A percentile compares a stretch with the other conserved stretches of the same genome.
These are phyloP conservation scores for Oreochromis grahami DNA, from an alignment of 2,797 vertebrate species.

Conservation along the genomic window DNA sequence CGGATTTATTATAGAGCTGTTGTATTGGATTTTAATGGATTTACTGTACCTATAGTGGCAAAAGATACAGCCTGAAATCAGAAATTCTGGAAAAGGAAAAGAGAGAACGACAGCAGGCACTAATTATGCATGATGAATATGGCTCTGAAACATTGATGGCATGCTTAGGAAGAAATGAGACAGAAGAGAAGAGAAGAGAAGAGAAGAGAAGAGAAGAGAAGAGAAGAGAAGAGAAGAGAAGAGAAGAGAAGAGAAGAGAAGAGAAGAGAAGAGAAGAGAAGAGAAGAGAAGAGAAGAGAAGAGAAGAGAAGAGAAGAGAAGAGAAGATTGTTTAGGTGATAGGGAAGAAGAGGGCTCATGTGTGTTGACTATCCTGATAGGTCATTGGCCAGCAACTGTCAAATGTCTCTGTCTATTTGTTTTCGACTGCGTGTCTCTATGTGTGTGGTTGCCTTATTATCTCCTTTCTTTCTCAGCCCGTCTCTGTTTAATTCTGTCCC, in stretches of 20 bases:
- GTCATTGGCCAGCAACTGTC: conserved; percentile 12
- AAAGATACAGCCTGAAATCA: background rate
- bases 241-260: background rate
- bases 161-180: background rate
- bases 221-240: background rate
- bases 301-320: background rate
- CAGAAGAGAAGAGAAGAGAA: background rate
- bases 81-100: background rate
- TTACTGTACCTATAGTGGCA: background rate
- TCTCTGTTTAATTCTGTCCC: background rate
- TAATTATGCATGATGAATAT: background rate
- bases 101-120: background rate
- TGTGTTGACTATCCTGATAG: conserved; percentile 18
- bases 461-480: background rate
- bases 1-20: background rate
- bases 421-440: background rate
- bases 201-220: background rate
- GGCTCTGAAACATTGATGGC: background rate
- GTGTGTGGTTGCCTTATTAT: background rate
- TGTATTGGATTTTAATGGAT: background rate
- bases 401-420: background rate
- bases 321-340: background rate
- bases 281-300: background rate
- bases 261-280: background rate
- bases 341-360: background rate